Evolutionary conservation across 2,113 vertebrate genomes (phyloP).

Genomic region (Pseudopipra pipra): DNA sequence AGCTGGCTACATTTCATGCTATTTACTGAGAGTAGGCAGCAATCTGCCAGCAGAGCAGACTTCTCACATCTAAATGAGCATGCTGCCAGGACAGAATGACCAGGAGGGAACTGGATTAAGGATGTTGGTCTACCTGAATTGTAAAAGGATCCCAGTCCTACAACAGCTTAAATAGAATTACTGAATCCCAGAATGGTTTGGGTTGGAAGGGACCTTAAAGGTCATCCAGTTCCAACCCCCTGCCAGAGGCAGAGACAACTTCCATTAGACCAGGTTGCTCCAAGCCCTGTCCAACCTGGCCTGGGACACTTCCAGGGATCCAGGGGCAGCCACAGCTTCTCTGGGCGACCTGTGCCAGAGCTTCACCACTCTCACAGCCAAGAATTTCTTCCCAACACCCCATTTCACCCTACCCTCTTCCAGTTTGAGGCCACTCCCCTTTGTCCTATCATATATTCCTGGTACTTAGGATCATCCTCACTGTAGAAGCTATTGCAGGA

Average conservation of each 20-base stretch:
- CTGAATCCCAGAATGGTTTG: neutral
- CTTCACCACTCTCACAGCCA: accelerated
- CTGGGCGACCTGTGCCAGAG: neutral
- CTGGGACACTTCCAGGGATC: neutral
- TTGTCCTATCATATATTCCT: neutral
- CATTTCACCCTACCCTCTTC: neutral
- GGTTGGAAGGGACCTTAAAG: neutral
- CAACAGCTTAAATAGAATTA: neutral
- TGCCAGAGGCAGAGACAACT: neutral
- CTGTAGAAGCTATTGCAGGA: neutral
- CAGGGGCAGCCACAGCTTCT: neutral
- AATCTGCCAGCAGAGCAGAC: neutral
- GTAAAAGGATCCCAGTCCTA: neutral
- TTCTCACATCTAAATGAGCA: neutral
- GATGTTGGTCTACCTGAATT: neutral
- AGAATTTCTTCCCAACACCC: accelerated
- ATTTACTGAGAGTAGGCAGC: conserved; percentile 24
- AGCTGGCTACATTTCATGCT: conserved; percentile 49
- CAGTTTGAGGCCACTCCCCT: neutral
- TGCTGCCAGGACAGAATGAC: neutral
- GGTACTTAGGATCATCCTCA: no score
- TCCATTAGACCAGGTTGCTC: accelerated
- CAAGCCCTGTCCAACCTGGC: accelerated
- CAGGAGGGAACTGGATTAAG: neutral
- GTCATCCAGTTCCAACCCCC: accelerated